Evolutionary conservation across 2,113 vertebrate genomes (phyloP), one percentile per base, ranked within the genome.

Genomic region (Brachyhypopomus gauderio): DNA sequence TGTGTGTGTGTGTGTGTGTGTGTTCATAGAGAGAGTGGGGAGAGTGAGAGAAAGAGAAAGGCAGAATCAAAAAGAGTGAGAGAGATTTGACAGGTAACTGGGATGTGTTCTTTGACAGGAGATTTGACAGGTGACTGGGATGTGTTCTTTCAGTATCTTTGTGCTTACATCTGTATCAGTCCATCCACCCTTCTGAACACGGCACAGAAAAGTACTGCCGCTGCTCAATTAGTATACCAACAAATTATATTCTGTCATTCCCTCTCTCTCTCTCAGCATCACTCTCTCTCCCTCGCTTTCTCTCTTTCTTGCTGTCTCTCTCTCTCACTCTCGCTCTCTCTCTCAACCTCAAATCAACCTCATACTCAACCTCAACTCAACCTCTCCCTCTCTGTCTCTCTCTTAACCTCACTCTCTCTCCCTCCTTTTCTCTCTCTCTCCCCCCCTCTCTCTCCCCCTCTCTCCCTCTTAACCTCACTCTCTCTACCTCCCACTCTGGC

Each of bases 141-240:
- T 25, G 19, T 59, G 14, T 30, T 52, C 52, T 80, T 12, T 22
- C 4, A 36, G 66, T 66, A 17, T 30, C 2, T 73, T 69, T 73
- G 30, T 48, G 71, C 5, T 38, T 70, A 84, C 83, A 75, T 88
- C 77, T 3, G n/a, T 87, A 88, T 89, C 85, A 87, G 75, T 85
- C 81, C 85, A 84, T 88, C 84, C 88, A 84, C 87, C 86, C 88
- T 89, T 77, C 75, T 19, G 48, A 76, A 70, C 27, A 19, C 64
- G 64, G 79, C 22, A 78, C 86, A 84, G 85, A 85, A 85, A 90
- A 88, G 85, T 85, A 86, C 89, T 85, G 82, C 58, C 34, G 84
- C 83, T 81, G 82, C 86, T 88, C 88, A 89, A 87, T 93, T 90
- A 91, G 86, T 59, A 80, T 77, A 87, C 87, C 77, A 78, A 74